These are phyloP conservation scores for Hermodice carunculata DNA, from an alignment of 2,888 invertebrate species.

Conservation along the genomic window DNA sequence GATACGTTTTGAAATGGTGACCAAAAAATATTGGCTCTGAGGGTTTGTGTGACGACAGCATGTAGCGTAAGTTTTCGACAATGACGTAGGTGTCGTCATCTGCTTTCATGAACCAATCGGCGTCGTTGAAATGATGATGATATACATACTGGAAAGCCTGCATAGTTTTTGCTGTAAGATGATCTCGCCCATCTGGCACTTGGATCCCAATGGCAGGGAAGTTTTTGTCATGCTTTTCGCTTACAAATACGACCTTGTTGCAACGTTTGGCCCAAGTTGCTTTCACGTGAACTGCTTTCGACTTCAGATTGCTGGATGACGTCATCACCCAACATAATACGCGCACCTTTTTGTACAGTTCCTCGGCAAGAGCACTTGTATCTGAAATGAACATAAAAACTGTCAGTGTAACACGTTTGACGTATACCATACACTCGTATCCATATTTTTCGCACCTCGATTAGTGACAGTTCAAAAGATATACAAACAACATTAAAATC, in stretches of 20 bases:
- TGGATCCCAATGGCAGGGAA: conserved; percentile 80
- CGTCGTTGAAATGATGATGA: conserved; percentile 83
- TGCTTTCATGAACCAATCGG: conserved; percentile 98
- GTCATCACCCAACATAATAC: conserved; percentile 98
- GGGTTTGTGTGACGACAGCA: conserved; percentile 84
- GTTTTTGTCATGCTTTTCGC: conserved; percentile 75
- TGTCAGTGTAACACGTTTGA: too few relatives aligned
- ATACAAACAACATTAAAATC: too few relatives aligned
- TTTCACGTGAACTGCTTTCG: conserved; percentile 90
- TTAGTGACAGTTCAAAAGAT: too few relatives aligned
- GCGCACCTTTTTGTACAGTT: conserved; percentile 81
- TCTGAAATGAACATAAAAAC: conserved; percentile 16
- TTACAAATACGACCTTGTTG: conserved; percentile 67
- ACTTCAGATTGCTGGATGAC: conserved; percentile 87
- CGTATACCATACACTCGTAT: too few relatives aligned
- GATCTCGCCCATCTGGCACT: conserved; percentile 88
- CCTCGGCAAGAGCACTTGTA: conserved; percentile 35
- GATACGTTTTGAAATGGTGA: conserved; percentile 60
- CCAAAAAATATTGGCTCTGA: conserved; percentile 85
- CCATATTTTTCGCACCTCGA: too few relatives aligned
- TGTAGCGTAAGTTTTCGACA: conserved; percentile 92
- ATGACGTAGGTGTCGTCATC: conserved; percentile 98
- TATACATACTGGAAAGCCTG: conserved; percentile 91
- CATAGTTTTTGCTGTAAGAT: conserved; percentile 96
- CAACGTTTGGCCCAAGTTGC: conserved; percentile 90